Percentiles rank a stretch among this genome's conserved stretches.
Evolutionary conservation across 2,113 vertebrate species (phyloP).

Genomic region (Anser brachyrhynchus): DNA sequence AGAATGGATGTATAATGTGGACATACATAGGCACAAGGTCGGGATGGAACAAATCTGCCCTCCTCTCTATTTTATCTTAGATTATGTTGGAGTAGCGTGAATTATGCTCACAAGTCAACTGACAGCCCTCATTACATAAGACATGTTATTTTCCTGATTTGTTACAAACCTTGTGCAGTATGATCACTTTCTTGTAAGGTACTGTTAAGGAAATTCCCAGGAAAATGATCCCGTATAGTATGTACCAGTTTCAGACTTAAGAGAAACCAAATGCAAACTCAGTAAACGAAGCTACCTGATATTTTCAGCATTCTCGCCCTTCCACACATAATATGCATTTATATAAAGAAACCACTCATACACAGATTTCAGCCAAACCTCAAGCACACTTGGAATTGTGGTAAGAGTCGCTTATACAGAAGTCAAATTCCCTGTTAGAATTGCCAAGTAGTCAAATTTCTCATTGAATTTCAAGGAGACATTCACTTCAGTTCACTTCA

Average conservation of each 20-base stretch:
- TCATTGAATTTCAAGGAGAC: background rate
- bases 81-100: background rate
- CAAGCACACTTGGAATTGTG: background rate
- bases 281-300: background rate
- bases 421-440: background rate
- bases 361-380: background rate
- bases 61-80: background rate
- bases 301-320: background rate
- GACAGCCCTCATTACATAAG: background rate
- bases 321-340: background rate
- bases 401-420: background rate
- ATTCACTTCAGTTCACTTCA: background rate
- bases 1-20: background rate
- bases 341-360: background rate
- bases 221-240: background rate
- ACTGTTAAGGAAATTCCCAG: background rate
- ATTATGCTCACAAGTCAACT: background rate
- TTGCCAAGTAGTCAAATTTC: background rate
- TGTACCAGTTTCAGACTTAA: background rate
- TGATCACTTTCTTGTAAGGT: background rate
- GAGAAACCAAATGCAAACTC: background rate
- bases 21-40: background rate
- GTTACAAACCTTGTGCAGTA: background rate
- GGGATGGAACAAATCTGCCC: background rate
- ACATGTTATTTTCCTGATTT: background rate